Base-by-base conservation (phyloP, 2,888 invertebrate genomes). In the Athalia circularis region DNA sequence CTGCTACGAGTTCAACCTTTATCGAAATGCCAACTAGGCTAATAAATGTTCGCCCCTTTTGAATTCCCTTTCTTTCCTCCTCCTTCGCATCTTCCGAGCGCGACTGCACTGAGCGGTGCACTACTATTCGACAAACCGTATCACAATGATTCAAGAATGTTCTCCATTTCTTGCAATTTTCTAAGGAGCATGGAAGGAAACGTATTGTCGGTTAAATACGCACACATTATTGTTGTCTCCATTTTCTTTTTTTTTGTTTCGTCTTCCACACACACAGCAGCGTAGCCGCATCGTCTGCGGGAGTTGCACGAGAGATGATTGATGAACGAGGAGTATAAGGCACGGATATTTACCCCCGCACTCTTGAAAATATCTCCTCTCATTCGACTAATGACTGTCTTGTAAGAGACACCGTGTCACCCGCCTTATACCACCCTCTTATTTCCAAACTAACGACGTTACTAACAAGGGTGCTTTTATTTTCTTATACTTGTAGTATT, bases 331-430 rank as follows among this genome's bases (percentile, higher is more conserved):
- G 84, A 29, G 29, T 29, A 29, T 29, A 29, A 29, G 81, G 82
- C 80, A 83, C 81, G 83, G 83, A 87, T 86, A 88, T 87, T 85
- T 86, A 85, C 85, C 84, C 29, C 29, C 84, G 82, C 82, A 83
- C 83, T 82, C 84, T 83, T 82, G 80, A 80, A 82, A 84, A 85
- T 84, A 83, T 82, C 82, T 83, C 79, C 83, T 85, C 85, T 84
- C 84, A 84, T 86, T 86, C 86, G 83, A 84, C 86, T 88, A 88
- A 89, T 88, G 88, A 88, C 87, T 84, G 82, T 80, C 84, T 83
- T 83, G 86, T 85, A 86, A 88, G 84, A 85, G 85, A 85, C 83
- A 85, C 84, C 84, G 80, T 84, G 85, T 86, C 86, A 85, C 84
- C 85, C 83, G 81, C 83, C 83, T 29, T 81, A 82, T 80, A 47